Evolutionary conservation across 2,888 invertebrate genomes (phyloP).

Genomic region (Neelides folsomi): DNA sequence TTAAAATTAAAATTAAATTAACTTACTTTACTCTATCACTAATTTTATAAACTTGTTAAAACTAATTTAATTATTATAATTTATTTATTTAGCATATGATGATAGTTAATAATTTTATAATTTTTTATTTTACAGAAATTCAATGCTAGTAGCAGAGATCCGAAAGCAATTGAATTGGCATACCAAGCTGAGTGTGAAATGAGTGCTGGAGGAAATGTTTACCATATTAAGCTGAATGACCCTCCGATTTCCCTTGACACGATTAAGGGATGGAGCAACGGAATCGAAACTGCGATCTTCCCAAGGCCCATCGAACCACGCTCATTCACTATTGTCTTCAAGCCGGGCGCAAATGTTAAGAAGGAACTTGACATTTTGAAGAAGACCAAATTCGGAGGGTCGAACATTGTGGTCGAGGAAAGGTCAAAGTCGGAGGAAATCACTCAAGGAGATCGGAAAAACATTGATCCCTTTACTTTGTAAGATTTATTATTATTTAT

Average conservation of each 20-base stretch:
- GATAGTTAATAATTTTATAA: too few species aligned
- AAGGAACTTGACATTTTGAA: conserved; percentile 27
- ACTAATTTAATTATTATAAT: too few species aligned
- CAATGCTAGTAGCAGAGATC: conserved; percentile 12
- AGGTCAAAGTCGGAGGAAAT: too few species aligned
- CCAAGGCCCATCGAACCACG: conserved; percentile 23
- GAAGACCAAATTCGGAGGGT: conserved; percentile 17
- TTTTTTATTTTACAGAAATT: conserved; percentile 14
- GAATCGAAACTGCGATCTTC: conserved; percentile 27
- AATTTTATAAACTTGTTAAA: too few species aligned
- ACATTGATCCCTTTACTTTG: too few species aligned
- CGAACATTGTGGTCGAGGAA: conserved; percentile 5
- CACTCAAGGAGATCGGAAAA: too few species aligned
- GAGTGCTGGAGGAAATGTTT: conserved; percentile 13
- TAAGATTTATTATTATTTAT: neutral
- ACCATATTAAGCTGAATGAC: conserved; percentile 21
- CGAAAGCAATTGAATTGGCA: conserved; percentile 21
- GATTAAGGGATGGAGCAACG: conserved; percentile 17
- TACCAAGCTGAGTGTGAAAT: conserved; percentile 23
- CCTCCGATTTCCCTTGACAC: conserved; percentile 11
- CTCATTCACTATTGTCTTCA: conserved; percentile 25
- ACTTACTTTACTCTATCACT: too few species aligned
- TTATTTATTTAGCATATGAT: too few species aligned
- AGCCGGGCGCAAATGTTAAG: conserved; percentile 22
- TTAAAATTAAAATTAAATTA: neutral